phyloP scores from a whole-genome alignment of 2,888 invertebrate species.

The Furcula furcula region DNA sequence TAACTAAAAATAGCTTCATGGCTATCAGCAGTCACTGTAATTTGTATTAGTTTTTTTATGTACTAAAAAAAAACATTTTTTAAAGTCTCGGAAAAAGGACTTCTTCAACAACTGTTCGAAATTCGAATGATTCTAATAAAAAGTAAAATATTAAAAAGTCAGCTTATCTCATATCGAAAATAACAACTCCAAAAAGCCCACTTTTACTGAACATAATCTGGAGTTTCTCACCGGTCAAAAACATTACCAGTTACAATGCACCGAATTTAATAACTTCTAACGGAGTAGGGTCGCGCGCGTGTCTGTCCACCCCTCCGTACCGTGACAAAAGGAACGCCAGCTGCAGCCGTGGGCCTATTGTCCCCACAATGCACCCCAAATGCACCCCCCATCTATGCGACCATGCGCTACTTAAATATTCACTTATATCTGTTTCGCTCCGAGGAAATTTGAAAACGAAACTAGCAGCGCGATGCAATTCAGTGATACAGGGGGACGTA shows the following conservation, averaged over 20 bases:
- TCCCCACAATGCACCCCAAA: conserved; percentile 29
- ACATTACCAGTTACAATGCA: not conserved
- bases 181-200: too few relatives aligned
- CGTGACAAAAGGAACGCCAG: conserved; percentile 34
- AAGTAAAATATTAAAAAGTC: too few relatives aligned
- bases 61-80: too few relatives aligned
- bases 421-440: conserved; percentile 2
- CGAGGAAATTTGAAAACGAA: not conserved
- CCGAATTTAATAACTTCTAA: not conserved
- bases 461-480: not conserved
- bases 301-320: conserved; percentile 16
- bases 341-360: conserved; percentile 42
- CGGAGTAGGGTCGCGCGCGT: conserved; percentile 13
- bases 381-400: conserved; percentile 43
- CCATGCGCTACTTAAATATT: conserved; percentile 13
- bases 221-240: not conserved
- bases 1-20: too few relatives aligned
- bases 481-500: too few relatives aligned
- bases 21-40: too few relatives aligned
- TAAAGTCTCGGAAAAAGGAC: too few relatives aligned
- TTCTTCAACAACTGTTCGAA: too few relatives aligned
- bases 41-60: too few relatives aligned
- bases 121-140: too few relatives aligned
- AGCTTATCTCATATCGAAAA: too few relatives aligned
- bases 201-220: not conserved